Evolutionary conservation across 2,113 vertebrate species (phyloP).

Genomic region (Sapayoa aenigma): DNA sequence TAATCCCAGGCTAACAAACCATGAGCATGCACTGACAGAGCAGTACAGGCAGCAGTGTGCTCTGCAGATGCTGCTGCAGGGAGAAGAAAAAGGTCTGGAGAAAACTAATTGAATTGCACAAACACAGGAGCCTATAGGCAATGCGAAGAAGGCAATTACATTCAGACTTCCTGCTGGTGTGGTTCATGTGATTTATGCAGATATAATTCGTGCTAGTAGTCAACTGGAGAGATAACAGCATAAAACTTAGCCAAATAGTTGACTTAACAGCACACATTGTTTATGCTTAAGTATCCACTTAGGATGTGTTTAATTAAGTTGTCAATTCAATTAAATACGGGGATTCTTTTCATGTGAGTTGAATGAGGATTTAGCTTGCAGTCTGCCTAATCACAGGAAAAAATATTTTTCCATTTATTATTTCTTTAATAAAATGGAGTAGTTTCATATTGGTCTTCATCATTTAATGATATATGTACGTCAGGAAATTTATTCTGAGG

Average conservation of each 20-base stretch:
- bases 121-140: neutral
- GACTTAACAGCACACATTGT: neutral
- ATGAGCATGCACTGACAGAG: neutral
- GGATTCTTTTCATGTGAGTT: neutral
- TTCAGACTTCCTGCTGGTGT: neutral
- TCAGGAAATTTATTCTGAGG: neutral
- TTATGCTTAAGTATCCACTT: neutral
- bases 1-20: neutral
- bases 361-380: neutral
- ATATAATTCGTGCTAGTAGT: neutral
- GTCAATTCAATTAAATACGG: neutral
- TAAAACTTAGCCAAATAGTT: neutral
- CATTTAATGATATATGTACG: neutral
- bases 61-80: neutral
- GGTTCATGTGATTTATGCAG: neutral
- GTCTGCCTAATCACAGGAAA: neutral
- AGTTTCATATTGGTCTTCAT: neutral
- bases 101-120: neutral
- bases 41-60: neutral
- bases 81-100: neutral
- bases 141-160: neutral
- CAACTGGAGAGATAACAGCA: neutral
- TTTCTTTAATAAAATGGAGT: neutral
- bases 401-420: neutral
- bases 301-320: neutral